Evolutionary conservation across 2,888 invertebrate species (phyloP), one percentile per base, ranked within the genome.

Genomic region (Rhogogaster chlorosoma): DNA sequence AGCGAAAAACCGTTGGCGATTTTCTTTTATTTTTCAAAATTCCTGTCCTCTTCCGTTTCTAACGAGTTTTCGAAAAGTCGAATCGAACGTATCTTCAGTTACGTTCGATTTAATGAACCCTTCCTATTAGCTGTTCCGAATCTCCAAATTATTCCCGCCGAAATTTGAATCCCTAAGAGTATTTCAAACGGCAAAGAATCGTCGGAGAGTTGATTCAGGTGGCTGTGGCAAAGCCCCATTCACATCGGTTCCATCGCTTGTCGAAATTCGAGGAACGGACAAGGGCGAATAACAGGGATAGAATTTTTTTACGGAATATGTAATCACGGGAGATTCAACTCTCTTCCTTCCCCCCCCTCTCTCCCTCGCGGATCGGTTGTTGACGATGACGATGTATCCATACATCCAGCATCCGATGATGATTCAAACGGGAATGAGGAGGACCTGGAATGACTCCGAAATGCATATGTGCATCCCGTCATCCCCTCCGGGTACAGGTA

Each of bases 341-440:
- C 18, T n/a, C 26, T 1, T 1, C 0, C 22, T 6, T 10, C 10
- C 26, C 0, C n/a, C 26, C 57, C n/a, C 49, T 5, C 26, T 36
- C 71, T 22, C 77, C 38, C 77, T 45, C 9, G 84, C 49, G 82
- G 84, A 86, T 88, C 87, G 84, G 87, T 88, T 87, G 89, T 91
- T 91, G 89, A 90, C 89, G 89, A 90, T 87, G 90, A 90, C 90
- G 87, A 88, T 49, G 49, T 49, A n/a, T 42, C 42, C 9, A 12
- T 45, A 45, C 2, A 2, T 0, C n/a, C 87, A 86, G 84, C 86
- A 85, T 83, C 87, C 86, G 89, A 89, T 89, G 89, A 73, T 73
- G 38, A 73, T 73, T 73, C 42, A 73, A 67, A 6, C 12, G n/a
- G 49, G 75, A n/a, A 29, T 26, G 75, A 38, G 75, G 18, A n/a